Evolutionary conservation across 2,888 invertebrate genomes (phyloP).

Genomic region (Deladenus siricidicola): DNA sequence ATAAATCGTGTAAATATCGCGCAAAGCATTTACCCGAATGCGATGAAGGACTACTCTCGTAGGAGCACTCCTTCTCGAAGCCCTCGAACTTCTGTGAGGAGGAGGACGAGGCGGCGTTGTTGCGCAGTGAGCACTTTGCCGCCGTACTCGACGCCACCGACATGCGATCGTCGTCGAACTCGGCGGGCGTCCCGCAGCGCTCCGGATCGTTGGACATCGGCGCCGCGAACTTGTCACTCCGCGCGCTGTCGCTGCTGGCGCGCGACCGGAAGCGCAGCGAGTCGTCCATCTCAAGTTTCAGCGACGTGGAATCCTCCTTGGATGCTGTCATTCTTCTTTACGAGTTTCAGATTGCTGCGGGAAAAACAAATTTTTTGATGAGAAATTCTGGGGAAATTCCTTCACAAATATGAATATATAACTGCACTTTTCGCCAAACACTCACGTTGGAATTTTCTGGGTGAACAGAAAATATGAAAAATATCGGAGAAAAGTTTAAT

Average conservation of each 20-base stretch:
- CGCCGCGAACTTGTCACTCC: constrained; percentile 8
- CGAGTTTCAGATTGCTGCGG: too few relatives aligned
- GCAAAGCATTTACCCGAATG: constrained; percentile 6
- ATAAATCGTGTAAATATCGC: background rate
- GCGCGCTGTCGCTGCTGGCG: constrained; percentile 4
- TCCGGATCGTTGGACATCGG: constrained; percentile 11
- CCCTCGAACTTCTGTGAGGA: constrained; percentile 5
- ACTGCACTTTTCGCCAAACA: too few relatives aligned
- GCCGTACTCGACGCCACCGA: constrained; percentile 9
- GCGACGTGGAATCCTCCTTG: constrained; percentile 3
- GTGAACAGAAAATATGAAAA: too few relatives aligned
- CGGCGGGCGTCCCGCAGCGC: constrained; percentile 12
- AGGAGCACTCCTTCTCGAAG: constrained; percentile 10
- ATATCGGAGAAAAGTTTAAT: too few relatives aligned
- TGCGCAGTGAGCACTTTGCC: background rate
- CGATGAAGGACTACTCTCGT: constrained; percentile 1
- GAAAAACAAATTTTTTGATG: too few relatives aligned
- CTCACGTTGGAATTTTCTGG: too few relatives aligned
- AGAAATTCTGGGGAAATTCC: too few relatives aligned
- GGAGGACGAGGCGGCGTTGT: background rate
- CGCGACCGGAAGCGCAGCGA: constrained; percentile 3
- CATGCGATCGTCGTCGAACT: constrained; percentile 13
- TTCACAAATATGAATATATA: too few relatives aligned
- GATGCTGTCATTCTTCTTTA: background rate
- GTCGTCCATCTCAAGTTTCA: background rate